Base-by-base conservation (phyloP, 2,113 vertebrate species). In the Columba janthina region DNA sequence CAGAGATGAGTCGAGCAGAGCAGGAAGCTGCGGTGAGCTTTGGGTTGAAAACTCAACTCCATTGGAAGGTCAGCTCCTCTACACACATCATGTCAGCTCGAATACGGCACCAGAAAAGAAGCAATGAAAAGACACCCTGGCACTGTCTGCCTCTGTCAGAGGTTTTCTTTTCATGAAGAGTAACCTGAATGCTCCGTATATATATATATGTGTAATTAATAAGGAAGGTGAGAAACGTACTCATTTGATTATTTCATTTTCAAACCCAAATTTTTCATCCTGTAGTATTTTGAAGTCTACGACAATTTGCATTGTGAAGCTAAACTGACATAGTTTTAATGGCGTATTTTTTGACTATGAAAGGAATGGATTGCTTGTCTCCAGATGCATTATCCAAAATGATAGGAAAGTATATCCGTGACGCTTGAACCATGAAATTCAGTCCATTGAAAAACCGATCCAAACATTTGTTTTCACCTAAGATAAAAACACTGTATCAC, bases 141-240 rank as follows among this genome's bases (percentile, higher is more conserved):
- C 24, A 6, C 65, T 34, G 7, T 14, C 62, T 57, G 60, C 40
- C 46, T 9, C 22, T 48, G 34, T 10, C 83, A 73, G 18, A 36
- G 25, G 2, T 1, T 38, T 53, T 34, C 65, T 18, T 2, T 3
- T 22, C 28, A 19, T 3, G 28, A 4, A 8, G 3, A 20, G 19
- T 6, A 5, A 11, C 6, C 0, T 36, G 21, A 26, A 6, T 3
- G 5, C 28, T 58, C 64, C 36, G 3, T 0, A 1, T 1, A 40
- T 40, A 40, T 38, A 38, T 38, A 38, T 38, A 38, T 38, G 12
- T 38, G 10, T 38, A 38, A 40, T 40, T 32, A 40, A 5, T 16
- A 14, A 4, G 6, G 1, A 5, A 1, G 4, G 2, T 12, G 3
- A 50, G 40, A 57, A 44, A 15, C 32, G 22, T 50, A 29, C 11